Conservation (phyloP, 1,140 invertebrate species). For the Drosophila parvula region DNA sequence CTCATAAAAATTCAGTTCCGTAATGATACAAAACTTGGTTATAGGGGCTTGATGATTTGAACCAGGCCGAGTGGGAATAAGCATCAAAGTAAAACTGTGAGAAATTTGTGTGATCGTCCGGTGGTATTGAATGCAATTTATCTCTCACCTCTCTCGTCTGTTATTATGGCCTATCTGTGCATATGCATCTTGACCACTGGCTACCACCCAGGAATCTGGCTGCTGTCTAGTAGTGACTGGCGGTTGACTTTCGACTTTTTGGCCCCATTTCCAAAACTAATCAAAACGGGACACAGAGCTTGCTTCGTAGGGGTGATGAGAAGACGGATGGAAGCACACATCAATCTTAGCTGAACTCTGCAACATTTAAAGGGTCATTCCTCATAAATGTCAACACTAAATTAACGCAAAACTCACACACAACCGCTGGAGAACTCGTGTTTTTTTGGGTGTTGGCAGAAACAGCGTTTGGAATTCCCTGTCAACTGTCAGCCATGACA, state of each 20-base stretch:
- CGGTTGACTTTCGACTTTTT: slow-evolving; percentile 37
- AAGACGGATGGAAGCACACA: slow-evolving; percentile 29
- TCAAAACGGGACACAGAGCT: slow-evolving; percentile 7
- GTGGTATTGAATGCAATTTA: slow-evolving; percentile 14
- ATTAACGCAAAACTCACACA: slow-evolving; percentile 51
- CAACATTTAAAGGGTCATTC: slow-evolving; percentile 61
- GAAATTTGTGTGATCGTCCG: too few species aligned
- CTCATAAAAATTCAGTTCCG: background rate
- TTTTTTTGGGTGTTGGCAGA: slow-evolving; percentile 19
- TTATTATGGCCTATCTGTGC: slow-evolving; percentile 36
- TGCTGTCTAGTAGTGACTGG: slow-evolving; percentile 15
- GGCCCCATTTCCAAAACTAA: background rate
- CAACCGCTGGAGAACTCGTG: slow-evolving; percentile 51
- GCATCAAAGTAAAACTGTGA: too few species aligned
- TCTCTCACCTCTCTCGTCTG: slow-evolving; percentile 11
- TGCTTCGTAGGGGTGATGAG: slow-evolving; percentile 31
- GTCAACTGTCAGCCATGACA: slow-evolving; percentile 69
- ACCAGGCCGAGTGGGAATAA: too few species aligned
- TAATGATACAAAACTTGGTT: background rate
- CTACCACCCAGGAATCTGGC: background rate
- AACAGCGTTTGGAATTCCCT: slow-evolving; percentile 24
- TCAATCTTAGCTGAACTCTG: slow-evolving; percentile 53
- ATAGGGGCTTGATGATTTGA: background rate
- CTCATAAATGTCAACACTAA: slow-evolving; percentile 78
- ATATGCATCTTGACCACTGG: slow-evolving; percentile 34